Conservation (phyloP, 1,140 invertebrate genomes). For the Megathymus violae region DNA sequence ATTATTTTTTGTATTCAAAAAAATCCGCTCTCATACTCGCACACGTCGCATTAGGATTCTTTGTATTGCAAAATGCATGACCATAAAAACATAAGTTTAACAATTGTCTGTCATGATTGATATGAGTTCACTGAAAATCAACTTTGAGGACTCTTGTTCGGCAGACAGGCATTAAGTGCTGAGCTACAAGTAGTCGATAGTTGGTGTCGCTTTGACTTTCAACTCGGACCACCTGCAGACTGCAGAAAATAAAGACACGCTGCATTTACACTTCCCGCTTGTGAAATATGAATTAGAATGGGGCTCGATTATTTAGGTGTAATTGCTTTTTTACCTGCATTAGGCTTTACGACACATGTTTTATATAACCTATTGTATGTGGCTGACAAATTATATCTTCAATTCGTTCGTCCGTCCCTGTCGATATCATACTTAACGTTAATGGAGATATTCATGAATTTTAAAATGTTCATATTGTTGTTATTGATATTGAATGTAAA, state of each 20-base stretch:
- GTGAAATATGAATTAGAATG: slow-evolving; percentile 46
- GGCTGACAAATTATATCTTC: background rate
- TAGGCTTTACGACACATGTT: slow-evolving; percentile 24
- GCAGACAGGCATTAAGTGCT: no score
- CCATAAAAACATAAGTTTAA: no score
- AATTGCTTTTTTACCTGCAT: slow-evolving; percentile 42
- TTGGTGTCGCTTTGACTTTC: slow-evolving; percentile 24
- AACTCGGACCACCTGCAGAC: slow-evolving; percentile 12
- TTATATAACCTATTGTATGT: slow-evolving; percentile 10
- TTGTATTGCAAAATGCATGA: no score
- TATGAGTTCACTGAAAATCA: no score
- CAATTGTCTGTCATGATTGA: no score
- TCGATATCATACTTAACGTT: background rate
- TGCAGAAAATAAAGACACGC: slow-evolving; percentile 34
- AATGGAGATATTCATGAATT: slow-evolving; percentile 9
- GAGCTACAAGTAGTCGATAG: no score
- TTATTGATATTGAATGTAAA: no score
- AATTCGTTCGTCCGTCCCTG: background rate
- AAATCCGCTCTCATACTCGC: no score
- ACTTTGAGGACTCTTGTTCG: no score
- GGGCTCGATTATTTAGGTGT: slow-evolving; percentile 38
- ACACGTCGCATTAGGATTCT: no score
- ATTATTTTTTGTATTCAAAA: no score
- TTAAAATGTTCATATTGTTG: background rate
- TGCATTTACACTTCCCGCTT: slow-evolving; percentile 48